Conservation (phyloP, 2,797 vertebrate species). For the Emydoidea blandingii region DNA sequence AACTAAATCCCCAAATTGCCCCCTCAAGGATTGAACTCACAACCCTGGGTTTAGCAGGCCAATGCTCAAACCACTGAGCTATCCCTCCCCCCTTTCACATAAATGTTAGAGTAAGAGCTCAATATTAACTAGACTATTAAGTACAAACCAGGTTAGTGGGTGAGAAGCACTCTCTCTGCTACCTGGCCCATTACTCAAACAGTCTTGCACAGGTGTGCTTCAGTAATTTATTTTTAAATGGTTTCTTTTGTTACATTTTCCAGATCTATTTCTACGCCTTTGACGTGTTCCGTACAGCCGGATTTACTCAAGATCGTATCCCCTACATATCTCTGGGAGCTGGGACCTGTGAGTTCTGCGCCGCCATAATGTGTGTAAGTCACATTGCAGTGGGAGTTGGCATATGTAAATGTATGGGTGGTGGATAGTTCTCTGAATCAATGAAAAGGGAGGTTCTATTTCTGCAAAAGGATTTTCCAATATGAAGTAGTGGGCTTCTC, state of each 20-base stretch:
- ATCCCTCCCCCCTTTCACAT: not conserved
- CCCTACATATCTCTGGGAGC: slow-evolving; percentile 86
- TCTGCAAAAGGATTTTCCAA: not conserved
- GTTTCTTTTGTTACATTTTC: not conserved
- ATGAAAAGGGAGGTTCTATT: not conserved
- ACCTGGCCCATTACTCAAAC: not conserved
- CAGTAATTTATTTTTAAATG: not conserved
- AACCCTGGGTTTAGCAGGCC: no score
- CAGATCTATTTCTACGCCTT: slow-evolving; percentile 90
- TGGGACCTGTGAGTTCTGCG: slow-evolving; percentile 85
- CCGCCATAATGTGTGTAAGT: slow-evolving; percentile 87
- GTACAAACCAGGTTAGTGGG: not conserved
- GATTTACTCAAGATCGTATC: slow-evolving; percentile 79
- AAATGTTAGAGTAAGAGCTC: not conserved
- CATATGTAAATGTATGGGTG: not conserved
- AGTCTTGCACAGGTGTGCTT: not conserved
- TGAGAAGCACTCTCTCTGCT: not conserved
- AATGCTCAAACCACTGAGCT: no score
- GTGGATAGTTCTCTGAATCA: not conserved
- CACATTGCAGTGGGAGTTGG: not conserved
- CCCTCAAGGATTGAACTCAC: no score
- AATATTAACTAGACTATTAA: not conserved
- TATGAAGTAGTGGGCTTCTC: not conserved
- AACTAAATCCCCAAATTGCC: no score
- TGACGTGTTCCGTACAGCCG: slow-evolving; percentile 86